Base-by-base conservation (phyloP, 2,113 vertebrate species). In the Stictonetta naevosa region DNA sequence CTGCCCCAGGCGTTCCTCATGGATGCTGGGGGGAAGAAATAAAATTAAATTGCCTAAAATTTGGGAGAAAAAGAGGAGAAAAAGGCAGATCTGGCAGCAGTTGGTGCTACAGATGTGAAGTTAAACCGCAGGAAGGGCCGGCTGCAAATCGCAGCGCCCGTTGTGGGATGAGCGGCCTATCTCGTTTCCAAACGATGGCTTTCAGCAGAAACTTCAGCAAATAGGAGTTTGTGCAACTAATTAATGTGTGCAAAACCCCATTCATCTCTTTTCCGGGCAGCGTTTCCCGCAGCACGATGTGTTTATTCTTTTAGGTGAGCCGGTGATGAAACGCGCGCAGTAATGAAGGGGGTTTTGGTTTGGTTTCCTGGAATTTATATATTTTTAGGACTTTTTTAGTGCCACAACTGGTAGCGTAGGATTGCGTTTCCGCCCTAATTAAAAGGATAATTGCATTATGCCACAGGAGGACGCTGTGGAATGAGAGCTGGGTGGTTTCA, bases 391-490 rank as follows among this genome's bases (percentile, higher is more conserved):
- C n/a, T 21, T 9, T 78, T 69, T 36, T 31, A 2, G 2, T 0
- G 3, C 58, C 6, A 36, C 20, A 6, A 21, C 64, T 12, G 6
- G 31, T 12, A 40, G 31, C 11, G 0, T 0, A 63, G 74, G 64
- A 6, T 6, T 29, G 66, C 29, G 20, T 25, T 11, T 3, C 28
- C 22, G 1, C 52, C 53, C 56, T 83, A 76, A 94, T 95, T 52
- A 72, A 72, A 72, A 28, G 58, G 44, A 8, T 76, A 68, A 29
- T 68, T 79, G 55, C 28, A 14, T 1, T 13, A 7, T 68, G 73
- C 83, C 92, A 75, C 84, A 52, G 96, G 96, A 93, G 95, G 96
- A 96, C 38, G 64, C 90, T 96, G 92, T 85, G 84, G 74, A 91
- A 89, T 3, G 20, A 55, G 87, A 82, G 58, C 90, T 19, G 21